phyloP scores from a whole-genome alignment of 2,888 invertebrate genomes.

The Mesorhabditis spiculigera region DNA sequence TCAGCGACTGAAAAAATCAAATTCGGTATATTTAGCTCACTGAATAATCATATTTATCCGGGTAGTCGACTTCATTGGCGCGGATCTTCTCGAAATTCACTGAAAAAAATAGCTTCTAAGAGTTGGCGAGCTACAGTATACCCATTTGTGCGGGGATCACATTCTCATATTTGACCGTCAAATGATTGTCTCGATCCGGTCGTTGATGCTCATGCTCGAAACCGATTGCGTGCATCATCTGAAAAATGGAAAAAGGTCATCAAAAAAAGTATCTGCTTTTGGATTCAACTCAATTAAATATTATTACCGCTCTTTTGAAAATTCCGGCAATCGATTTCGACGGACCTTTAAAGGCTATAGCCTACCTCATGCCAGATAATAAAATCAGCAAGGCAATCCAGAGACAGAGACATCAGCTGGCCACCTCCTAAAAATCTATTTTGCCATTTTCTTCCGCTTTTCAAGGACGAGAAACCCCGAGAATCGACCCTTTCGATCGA shows the following conservation, averaged over 20 bases:
- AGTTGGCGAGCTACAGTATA: constrained; percentile 11
- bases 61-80: constrained; percentile 29
- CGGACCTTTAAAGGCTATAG: neutral
- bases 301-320: neutral
- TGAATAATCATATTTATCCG: constrained; percentile 36
- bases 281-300: too few relatives aligned
- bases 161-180: constrained; percentile 36
- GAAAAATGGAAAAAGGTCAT: neutral
- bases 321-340: neutral
- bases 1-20: constrained; percentile 35
- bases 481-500: too few relatives aligned
- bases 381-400: constrained; percentile 44
- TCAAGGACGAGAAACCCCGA: too few relatives aligned
- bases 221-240: constrained; percentile 39
- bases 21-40: neutral
- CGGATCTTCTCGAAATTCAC: constrained; percentile 44
- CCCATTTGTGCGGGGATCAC: constrained; percentile 39
- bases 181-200: constrained; percentile 41
- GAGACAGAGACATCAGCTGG: constrained; percentile 35
- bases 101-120: constrained; percentile 13
- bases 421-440: constrained; percentile 17
- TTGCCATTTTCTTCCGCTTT: too few relatives aligned
- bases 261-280: neutral
- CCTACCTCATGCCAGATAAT: constrained; percentile 45
- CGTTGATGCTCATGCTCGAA: constrained; percentile 51